Evolutionary conservation across 2,888 invertebrate genomes (phyloP), one percentile per base, ranked within the genome.

Genomic region (Sinhomidia bicolor): DNA sequence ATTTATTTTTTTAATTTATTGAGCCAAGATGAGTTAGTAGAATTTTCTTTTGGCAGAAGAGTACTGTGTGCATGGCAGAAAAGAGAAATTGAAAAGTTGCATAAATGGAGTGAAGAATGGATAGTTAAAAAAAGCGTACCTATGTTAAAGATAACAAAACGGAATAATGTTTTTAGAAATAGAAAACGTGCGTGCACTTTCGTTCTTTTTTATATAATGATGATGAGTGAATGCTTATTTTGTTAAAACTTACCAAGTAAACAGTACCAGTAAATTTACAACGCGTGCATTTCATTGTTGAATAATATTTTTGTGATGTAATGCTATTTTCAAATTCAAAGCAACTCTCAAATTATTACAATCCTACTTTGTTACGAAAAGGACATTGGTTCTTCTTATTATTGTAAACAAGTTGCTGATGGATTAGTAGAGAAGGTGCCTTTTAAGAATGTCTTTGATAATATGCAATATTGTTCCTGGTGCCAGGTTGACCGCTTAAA

Each of bases 11-110:
- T 65, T 54, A 41, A 83, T 71, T 83, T 36, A 83, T 83, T 47
- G 71, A 36, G 51, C 51, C 9, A 71, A 71, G 83, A 83, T 83
- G 83, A 83, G 68, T 83, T 57, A 12, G 51, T 71, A 54, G 41
- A 81, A 65, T 71, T 41, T 36, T 3, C n/a, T 17, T 68, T 71
- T 51, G 26, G 51, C 26, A 54, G 12, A 71, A 57, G 44, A n/a
- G n/a, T n/a, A n/a, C n/a, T n/a, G n/a, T n/a, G n/a, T n/a, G n/a
- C n/a, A n/a, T n/a, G n/a, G n/a, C n/a, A n/a, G n/a, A n/a, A n/a
- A n/a, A n/a, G n/a, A 51, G 54, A 29, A 65, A 81, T 62, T 26
- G 62, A 44, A 60, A 41, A 83, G 83, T 80, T 60, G 60, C 57
- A 60, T 14, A 80, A 80, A 60, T 36, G 36, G 54, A 78, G 32